phyloP scores from a whole-genome alignment of 1,140 invertebrate genomes.

The Bombus fervidus region DNA sequence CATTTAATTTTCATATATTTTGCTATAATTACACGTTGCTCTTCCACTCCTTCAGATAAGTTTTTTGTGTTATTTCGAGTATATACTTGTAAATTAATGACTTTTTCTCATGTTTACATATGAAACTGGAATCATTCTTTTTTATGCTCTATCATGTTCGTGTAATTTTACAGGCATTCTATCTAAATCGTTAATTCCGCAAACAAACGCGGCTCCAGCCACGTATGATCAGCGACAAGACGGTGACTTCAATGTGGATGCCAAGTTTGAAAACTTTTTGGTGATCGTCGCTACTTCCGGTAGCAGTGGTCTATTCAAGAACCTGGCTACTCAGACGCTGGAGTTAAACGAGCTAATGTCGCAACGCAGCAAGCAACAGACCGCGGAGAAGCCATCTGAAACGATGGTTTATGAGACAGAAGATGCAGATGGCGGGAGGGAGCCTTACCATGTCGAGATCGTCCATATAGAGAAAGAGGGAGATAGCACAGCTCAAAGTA shows the following conservation, averaged over 20 bases:
- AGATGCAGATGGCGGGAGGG: not conserved
- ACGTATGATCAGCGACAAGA: conserved; percentile 81
- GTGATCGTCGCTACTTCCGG: conserved; percentile 71
- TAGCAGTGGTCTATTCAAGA: conserved; percentile 27
- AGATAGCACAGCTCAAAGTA: conserved; percentile 23
- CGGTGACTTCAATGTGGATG: conserved; percentile 79
- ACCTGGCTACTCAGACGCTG: conserved; percentile 53
- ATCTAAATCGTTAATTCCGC: not conserved
- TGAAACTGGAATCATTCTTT: not conserved
- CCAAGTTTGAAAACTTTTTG: conserved; percentile 79
- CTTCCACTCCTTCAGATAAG: not conserved
- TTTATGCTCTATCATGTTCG: not conserved
- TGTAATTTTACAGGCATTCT: not conserved
- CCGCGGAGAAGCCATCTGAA: conserved; percentile 24
- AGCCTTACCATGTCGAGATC: conserved; percentile 49
- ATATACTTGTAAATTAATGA: not conserved
- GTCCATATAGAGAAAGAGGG: conserved; percentile 54
- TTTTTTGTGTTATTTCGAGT: not conserved
- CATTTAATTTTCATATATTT: not conserved
- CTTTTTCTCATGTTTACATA: no score
- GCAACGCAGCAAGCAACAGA: not conserved
- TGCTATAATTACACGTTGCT: not conserved
- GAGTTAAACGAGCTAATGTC: conserved; percentile 39
- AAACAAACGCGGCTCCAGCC: conserved; percentile 55
- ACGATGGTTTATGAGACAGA: conserved; percentile 15